Percentiles rank a stretch among this genome's conserved stretches.
Conservation (phyloP, 2,113 vertebrate species). For the Atrichornis clamosus region DNA sequence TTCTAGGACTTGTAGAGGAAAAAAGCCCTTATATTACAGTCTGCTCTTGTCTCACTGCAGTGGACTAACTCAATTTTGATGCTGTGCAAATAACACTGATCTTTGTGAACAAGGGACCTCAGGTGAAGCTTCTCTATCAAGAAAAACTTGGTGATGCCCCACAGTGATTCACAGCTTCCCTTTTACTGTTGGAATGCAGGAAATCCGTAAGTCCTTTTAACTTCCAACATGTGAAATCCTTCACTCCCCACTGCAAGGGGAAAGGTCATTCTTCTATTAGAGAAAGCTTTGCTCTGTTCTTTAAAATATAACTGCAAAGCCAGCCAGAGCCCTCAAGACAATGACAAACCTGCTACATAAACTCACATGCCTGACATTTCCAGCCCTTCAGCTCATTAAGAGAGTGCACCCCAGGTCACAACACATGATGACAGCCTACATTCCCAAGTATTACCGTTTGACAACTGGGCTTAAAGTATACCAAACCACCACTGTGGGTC, state of each 20-base stretch:
- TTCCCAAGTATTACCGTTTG: not conserved
- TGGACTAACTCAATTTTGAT: slow-evolving; percentile 8
- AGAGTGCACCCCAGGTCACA: not conserved
- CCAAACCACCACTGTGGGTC: not conserved
- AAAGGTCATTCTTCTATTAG: not conserved
- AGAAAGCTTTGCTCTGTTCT: not conserved
- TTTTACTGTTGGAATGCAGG: not conserved
- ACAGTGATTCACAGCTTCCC: not conserved
- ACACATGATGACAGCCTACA: not conserved
- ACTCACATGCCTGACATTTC: not conserved
- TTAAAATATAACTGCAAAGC: not conserved
- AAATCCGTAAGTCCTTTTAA: not conserved
- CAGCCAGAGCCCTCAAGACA: not conserved
- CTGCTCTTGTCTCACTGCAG: slow-evolving; percentile 2
- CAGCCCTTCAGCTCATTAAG: not conserved
- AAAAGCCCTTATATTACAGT: not conserved
- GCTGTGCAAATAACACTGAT: not conserved
- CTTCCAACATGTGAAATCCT: not conserved
- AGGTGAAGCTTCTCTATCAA: not conserved
- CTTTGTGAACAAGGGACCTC: not conserved
- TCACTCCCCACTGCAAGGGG: not conserved
- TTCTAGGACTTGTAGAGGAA: not conserved
- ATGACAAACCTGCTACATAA: not conserved
- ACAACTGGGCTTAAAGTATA: not conserved
- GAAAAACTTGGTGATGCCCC: not conserved